Evolutionary conservation across 2,797 vertebrate genomes (phyloP), one percentile per base, ranked within the genome.

Genomic region (Enteromius viviparus): DNA sequence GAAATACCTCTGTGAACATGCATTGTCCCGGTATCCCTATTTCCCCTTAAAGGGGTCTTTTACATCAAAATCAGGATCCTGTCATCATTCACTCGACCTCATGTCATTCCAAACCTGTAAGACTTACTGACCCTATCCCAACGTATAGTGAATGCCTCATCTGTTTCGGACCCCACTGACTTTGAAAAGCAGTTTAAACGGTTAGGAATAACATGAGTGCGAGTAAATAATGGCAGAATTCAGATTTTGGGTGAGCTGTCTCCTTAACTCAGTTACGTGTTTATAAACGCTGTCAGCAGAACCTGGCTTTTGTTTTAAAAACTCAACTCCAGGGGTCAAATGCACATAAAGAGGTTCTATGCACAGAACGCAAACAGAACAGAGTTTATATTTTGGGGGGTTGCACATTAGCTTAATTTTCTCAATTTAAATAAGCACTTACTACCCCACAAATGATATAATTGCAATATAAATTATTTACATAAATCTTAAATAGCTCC

Each of bases 401-500:
- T 83, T 62, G 83, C 87, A 86, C 85, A 81, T 81, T 68, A 42
- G 84, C 70, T 81, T 62, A 53, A 71, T 77, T 78, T 86, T 32
- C 72, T 86, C 75, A 21, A 69, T 80, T 83, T 21, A 76, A 45
- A 81, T 76, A 76, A 87, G 87, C 85, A 88, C 87, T 88, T 87
- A 79, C 70, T 87, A 82, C 81, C 78, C 83, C 40, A 76, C 66
- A 69, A 70, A 49, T 83, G 19, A 83, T 75, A 60, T 53, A 47
- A 86, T 82, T 78, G 68, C 68, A 84, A 82, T 82, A 80, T 71
- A 79, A 80, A 69, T 68, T 82, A 64, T 86, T 68, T 78, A 72
- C 71, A 49, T 23, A 40, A 76, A 83, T 74, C 81, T 66, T 81
- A 64, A 85, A 80, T 47, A 17, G 76, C 47, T 71, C 53, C 58